Evolutionary conservation across 2,113 vertebrate genomes (phyloP).

Genomic region (Dasyurus viverrinus): DNA sequence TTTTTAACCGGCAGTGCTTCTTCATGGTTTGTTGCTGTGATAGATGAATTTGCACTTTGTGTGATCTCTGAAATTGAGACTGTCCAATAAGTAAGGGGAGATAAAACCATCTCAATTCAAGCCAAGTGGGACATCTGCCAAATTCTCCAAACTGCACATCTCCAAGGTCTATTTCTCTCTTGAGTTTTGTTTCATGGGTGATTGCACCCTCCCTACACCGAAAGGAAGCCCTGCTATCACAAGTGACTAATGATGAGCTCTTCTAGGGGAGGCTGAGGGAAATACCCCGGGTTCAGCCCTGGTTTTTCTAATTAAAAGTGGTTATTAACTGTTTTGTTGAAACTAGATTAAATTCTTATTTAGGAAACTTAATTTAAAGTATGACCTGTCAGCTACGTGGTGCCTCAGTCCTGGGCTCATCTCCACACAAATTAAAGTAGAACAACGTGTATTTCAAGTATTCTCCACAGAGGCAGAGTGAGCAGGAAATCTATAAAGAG

Average conservation of each 20-base stretch:
- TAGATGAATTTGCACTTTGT: conserved; percentile 46
- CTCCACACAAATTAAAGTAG: conserved; percentile 74
- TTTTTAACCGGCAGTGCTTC: conserved; percentile 25
- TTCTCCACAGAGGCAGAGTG: conserved; percentile 49
- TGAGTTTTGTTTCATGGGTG: conserved; percentile 64
- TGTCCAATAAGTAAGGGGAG: conserved; percentile 56
- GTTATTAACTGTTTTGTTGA: conserved; percentile 83
- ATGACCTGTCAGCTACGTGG: conserved; percentile 81
- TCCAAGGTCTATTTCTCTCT: conserved; percentile 55
- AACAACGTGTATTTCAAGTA: conserved; percentile 71
- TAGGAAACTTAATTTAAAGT: conserved; percentile 84
- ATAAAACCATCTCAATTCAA: conserved; percentile 59
- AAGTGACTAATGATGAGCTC: conserved; percentile 70
- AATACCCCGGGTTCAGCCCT: conserved; percentile 67
- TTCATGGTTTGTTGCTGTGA: conserved; percentile 17
- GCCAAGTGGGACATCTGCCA: neutral
- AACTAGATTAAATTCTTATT: conserved; percentile 85
- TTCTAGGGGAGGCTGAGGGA: conserved; percentile 64
- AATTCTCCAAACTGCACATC: conserved; percentile 59
- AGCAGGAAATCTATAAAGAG: conserved; percentile 58
- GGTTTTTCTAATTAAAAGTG: conserved; percentile 84
- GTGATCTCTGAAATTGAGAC: conserved; percentile 10
- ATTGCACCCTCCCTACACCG: conserved; percentile 68
- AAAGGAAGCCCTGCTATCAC: conserved; percentile 70
- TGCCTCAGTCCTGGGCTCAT: conserved; percentile 74